These are phyloP conservation scores for Blastomussa wellsi DNA, from an alignment of 92 coral and sea anemone genomes.

Conservation along the genomic window DNA sequence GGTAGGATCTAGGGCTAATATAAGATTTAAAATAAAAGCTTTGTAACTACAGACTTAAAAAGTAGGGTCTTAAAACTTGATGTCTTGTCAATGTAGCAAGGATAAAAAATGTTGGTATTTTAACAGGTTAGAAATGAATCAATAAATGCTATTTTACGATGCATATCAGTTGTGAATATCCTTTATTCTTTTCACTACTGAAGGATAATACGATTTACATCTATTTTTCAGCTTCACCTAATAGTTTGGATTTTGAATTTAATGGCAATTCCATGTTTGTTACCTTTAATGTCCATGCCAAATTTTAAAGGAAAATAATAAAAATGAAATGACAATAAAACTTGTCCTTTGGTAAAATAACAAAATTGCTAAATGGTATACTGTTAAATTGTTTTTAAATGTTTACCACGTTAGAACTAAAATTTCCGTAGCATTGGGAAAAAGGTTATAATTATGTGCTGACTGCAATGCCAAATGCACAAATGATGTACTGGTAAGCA, in stretches of 20 bases:
- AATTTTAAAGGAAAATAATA: background rate
- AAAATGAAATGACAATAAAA: background rate
- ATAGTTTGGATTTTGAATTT: background rate
- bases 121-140: background rate
- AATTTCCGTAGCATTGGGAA: no score
- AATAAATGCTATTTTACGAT: slow-evolving; percentile 8
- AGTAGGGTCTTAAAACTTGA: background rate
- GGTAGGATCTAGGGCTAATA: background rate
- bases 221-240: background rate
- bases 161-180: background rate
- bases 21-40: background rate
- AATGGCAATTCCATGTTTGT: background rate
- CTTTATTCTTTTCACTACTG: background rate
- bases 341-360: background rate
- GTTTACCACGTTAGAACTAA: no score
- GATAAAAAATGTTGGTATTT: background rate
- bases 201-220: background rate
- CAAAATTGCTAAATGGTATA: no score
- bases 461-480: no score
- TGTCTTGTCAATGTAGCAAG: background rate
- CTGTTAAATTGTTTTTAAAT: no score
- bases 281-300: background rate
- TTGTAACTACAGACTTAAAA: background rate
- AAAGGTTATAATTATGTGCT: no score
- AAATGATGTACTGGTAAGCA: no score